Evolutionary conservation across 2,113 vertebrate species (phyloP).

Genomic region (Lophura nycthemera): DNA sequence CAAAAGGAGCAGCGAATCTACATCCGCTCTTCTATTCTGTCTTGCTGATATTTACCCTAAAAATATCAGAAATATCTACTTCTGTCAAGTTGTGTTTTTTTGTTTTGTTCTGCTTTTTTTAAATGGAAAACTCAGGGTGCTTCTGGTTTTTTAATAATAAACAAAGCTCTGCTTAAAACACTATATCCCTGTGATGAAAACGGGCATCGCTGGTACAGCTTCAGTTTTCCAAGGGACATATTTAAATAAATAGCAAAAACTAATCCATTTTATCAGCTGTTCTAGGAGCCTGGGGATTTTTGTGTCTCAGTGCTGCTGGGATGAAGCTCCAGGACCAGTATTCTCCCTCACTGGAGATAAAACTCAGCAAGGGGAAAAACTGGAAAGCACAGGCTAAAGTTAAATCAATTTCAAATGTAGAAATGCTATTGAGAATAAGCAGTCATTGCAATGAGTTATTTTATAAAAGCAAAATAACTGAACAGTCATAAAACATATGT

Average conservation of each 20-base stretch:
- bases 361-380: constrained; percentile 9
- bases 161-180: neutral
- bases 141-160: neutral
- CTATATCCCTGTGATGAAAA: neutral
- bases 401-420: neutral
- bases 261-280: constrained; percentile 16
- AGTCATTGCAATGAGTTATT: neutral
- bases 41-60: neutral
- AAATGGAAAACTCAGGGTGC: neutral
- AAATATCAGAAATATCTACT: neutral
- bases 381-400: neutral
- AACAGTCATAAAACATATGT: neutral
- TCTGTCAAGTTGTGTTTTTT: neutral
- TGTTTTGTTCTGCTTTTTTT: neutral
- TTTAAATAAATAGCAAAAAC: constrained; percentile 30
- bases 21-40: neutral
- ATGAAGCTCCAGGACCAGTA: neutral
- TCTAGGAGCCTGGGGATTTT: neutral
- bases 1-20: neutral
- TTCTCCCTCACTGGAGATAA: neutral
- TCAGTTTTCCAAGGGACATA: neutral
- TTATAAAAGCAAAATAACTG: neutral
- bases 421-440: neutral
- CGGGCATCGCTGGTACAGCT: neutral
- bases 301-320: neutral